phyloP scores from a whole-genome alignment of 2,888 invertebrate species.

The Stenolophus ochropezus region DNA sequence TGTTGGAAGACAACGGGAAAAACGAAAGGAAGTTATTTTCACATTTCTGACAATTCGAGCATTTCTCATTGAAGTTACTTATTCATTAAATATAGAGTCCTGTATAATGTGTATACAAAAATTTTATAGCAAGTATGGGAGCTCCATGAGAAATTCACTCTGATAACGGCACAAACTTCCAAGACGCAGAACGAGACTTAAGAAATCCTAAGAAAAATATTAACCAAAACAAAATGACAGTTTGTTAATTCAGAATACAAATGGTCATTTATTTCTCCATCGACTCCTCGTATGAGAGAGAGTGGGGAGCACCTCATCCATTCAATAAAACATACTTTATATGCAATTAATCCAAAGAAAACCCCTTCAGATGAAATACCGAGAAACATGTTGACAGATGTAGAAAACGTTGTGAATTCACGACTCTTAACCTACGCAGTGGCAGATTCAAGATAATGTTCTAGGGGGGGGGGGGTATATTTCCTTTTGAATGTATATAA shows the following conservation, averaged over 20 bases:
- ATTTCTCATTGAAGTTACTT: neutral
- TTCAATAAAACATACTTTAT: neutral
- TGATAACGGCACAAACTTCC: slow-evolving; percentile 7
- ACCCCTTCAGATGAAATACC: neutral
- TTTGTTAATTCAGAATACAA: neutral
- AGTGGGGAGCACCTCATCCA: neutral
- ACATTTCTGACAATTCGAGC: neutral
- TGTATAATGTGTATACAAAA: slow-evolving; percentile 8
- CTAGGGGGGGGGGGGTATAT: too few species aligned
- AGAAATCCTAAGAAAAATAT: neutral
- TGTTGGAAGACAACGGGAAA: neutral
- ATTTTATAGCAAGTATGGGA: slow-evolving; percentile 2
- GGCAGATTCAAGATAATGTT: too few species aligned
- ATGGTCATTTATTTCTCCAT: neutral
- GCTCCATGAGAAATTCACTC: neutral
- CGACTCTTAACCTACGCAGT: neutral
- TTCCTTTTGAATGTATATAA: too few species aligned
- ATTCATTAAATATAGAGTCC: neutral
- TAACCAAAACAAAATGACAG: neutral
- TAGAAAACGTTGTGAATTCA: slow-evolving; percentile 2
- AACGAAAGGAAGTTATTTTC: neutral
- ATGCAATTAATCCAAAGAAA: neutral
- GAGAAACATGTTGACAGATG: neutral
- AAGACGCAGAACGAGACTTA: neutral
- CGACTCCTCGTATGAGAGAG: neutral